Percentiles rank a stretch among this genome's conserved stretches.
phyloP scores from a whole-genome alignment of 2,113 vertebrate species.

The Pipra filicauda region DNA sequence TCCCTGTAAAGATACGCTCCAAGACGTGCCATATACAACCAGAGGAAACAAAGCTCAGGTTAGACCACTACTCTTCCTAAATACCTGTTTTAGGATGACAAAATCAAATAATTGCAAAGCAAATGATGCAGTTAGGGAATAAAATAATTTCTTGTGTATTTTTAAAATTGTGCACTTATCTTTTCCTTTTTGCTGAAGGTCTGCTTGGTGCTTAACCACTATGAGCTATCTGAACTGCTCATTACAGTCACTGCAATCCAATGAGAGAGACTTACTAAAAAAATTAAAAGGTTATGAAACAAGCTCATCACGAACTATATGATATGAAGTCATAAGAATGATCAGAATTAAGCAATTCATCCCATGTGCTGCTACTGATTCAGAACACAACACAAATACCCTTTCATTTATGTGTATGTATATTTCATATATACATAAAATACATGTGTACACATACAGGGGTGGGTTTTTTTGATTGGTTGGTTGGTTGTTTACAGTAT shows the following conservation, averaged over 20 bases:
- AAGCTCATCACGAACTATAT: neutral
- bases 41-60: neutral
- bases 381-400: neutral
- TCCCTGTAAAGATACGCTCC: neutral
- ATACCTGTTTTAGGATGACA: neutral
- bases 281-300: conserved; percentile 8
- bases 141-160: conserved; percentile 50
- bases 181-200: conserved; percentile 23
- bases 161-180: conserved; percentile 42
- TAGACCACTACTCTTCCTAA: neutral
- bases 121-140: conserved; percentile 18
- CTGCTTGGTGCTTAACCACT: conserved; percentile 73
- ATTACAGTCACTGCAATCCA: neutral
- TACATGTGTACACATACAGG: no score
- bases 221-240: conserved; percentile 30
- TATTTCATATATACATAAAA: neutral
- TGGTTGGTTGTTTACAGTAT: neutral
- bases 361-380: neutral
- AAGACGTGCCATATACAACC: neutral
- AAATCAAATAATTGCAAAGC: conserved; percentile 14
- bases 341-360: neutral
- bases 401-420: neutral
- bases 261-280: neutral
- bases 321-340: conserved; percentile 5
- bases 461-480: no score